phyloP scores from a whole-genome alignment of 2,113 vertebrate genomes.

The Phaethornis superciliosus region DNA sequence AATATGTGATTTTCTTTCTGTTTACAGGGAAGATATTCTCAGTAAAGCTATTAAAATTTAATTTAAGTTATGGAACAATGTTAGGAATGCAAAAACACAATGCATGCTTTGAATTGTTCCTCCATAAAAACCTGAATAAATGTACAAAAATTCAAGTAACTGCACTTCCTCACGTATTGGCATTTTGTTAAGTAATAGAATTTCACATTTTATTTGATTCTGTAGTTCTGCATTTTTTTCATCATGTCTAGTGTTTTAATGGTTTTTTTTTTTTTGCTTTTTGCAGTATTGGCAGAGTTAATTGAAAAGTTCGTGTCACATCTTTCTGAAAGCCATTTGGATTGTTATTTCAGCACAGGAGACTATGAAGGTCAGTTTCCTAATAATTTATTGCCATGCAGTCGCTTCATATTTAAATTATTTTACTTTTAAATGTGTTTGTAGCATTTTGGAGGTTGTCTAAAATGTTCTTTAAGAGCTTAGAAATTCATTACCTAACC shows the following conservation, averaged over 20 bases:
- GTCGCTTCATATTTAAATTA: not conserved
- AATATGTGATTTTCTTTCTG: constrained; percentile 22
- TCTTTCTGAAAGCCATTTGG: constrained; percentile 77
- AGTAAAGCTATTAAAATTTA: constrained; percentile 69
- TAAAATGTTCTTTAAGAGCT: not conserved
- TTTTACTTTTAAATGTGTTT: not conserved
- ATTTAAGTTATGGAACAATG: constrained; percentile 45
- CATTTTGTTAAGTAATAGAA: not conserved
- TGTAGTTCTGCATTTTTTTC: not conserved
- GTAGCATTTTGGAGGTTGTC: not conserved
- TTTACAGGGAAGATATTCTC: constrained; percentile 60
- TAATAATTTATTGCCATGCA: not conserved
- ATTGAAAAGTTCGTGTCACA: constrained; percentile 84
- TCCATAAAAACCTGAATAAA: not conserved
- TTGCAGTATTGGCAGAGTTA: constrained; percentile 87
- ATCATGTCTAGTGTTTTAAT: constrained; percentile 44
- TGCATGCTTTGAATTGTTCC: constrained; percentile 36
- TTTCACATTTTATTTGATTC: too few species aligned
- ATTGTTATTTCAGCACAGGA: constrained; percentile 81
- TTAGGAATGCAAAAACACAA: constrained; percentile 50
- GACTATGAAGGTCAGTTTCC: constrained; percentile 84
- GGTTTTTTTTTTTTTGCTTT: constrained; percentile 48
- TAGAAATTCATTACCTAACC: not conserved
- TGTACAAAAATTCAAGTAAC: not conserved
- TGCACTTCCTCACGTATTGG: not conserved